phyloP scores from a whole-genome alignment of 2,797 vertebrate species.

The Periparus ater region DNA sequence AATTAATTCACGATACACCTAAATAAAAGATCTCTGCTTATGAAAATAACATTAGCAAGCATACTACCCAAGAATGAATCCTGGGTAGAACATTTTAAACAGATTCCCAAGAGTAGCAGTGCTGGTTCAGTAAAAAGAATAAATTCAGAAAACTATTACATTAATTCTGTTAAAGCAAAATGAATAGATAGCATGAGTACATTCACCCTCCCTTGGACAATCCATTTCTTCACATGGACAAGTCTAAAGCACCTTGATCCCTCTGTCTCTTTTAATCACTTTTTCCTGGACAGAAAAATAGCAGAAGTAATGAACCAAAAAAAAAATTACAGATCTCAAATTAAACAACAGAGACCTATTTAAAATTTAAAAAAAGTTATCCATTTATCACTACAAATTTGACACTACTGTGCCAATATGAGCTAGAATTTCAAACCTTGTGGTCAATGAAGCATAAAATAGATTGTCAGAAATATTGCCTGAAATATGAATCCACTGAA shows the following conservation, averaged over 20 bases:
- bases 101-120: neutral
- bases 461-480: constrained; percentile 72
- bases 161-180: neutral
- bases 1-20: neutral
- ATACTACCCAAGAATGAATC: neutral
- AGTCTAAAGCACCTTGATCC: constrained; percentile 55
- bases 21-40: neutral
- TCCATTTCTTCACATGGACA: constrained; percentile 9
- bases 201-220: constrained; percentile 23
- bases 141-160: neutral
- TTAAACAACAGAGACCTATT: constrained; percentile 69
- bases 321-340: constrained; percentile 62
- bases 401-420: constrained; percentile 57
- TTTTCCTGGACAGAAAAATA: constrained; percentile 69
- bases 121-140: neutral
- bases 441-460: constrained; percentile 70
- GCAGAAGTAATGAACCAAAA: constrained; percentile 64
- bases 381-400: constrained; percentile 70
- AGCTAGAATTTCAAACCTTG: constrained; percentile 54
- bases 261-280: constrained; percentile 51
- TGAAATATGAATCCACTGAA: constrained; percentile 67
- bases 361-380: constrained; percentile 58
- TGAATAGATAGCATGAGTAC: neutral
- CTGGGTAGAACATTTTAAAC: neutral
- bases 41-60: constrained; percentile 4